Evolutionary conservation across 92 coral and sea anemone species (phyloP).

Genomic region (Metridium senile): DNA sequence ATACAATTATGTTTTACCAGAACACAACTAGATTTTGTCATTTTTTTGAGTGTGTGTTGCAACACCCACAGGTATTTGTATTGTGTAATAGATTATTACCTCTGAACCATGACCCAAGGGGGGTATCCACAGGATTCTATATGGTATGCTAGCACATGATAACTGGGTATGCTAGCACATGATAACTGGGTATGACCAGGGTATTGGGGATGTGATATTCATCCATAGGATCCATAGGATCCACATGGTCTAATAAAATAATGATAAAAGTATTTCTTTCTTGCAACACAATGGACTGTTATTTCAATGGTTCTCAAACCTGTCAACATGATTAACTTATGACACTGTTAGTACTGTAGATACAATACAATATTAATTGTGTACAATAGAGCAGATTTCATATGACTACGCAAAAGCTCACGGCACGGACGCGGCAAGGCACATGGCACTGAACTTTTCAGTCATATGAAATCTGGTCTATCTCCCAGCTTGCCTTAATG

Average conservation of each 20-base stretch:
- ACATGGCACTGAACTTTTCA: no score
- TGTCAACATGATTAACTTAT: not conserved
- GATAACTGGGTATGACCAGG: not conserved
- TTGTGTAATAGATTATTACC: not conserved
- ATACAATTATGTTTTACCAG: no score
- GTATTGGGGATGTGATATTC: not conserved
- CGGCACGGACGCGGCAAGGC: not conserved
- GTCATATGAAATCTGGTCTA: no score
- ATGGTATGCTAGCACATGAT: constrained; percentile 1
- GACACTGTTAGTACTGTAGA: not conserved
- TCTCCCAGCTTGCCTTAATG: no score
- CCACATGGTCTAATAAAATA: no score
- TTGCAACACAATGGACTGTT: no score
- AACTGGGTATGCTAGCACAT: not conserved
- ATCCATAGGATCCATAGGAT: no score
- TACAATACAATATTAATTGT: not conserved
- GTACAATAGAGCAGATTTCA: not conserved
- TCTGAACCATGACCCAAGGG: no score
- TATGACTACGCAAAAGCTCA: not conserved
- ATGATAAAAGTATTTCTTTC: not conserved
- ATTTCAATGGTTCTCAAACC: not conserved
- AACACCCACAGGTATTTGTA: not conserved
- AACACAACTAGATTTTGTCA: no score
- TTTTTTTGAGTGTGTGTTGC: not conserved
- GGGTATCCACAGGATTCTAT: constrained; percentile 4